phyloP scores from a whole-genome alignment of 1,140 invertebrate species.

The Brachionus calyciflorus region DNA sequence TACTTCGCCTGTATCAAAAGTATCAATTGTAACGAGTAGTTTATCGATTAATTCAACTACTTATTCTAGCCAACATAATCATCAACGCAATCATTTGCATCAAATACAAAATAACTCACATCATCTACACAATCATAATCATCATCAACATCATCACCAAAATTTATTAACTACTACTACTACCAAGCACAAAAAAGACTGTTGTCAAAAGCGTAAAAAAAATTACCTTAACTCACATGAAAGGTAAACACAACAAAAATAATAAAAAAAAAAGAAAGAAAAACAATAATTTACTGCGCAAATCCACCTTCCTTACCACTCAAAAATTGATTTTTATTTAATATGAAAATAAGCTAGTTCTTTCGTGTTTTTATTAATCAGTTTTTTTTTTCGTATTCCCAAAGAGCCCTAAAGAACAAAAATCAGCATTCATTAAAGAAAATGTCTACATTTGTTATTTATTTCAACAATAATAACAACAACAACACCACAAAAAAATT shows the following conservation, averaged over 20 bases:
- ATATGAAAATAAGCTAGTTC: too few species aligned
- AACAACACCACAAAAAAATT: too few species aligned
- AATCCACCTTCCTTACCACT: too few species aligned
- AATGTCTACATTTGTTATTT: too few species aligned
- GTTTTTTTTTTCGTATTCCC: too few species aligned
- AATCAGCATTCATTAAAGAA: too few species aligned
- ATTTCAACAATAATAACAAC: too few species aligned
- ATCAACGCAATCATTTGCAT: constrained; percentile 7
- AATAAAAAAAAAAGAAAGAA: too few species aligned
- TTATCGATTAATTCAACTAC: background rate
- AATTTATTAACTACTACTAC: background rate
- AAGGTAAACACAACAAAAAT: constrained; percentile 15
- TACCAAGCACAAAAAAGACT: constrained; percentile 19
- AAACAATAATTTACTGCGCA: too few species aligned
- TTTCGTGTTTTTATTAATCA: too few species aligned
- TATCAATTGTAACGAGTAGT: background rate
- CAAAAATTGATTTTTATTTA: too few species aligned
- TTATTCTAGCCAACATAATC: background rate
- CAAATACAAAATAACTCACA: constrained; percentile 37
- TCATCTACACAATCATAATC: background rate
- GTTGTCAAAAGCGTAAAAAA: constrained; percentile 28
- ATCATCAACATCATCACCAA: constrained; percentile 14
- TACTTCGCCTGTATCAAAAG: constrained; percentile 6
- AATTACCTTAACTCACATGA: constrained; percentile 9
- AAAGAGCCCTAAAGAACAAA: too few species aligned